Base-by-base conservation (phyloP, 1,140 invertebrate genomes). In the Drosophila arawakana region DNA sequence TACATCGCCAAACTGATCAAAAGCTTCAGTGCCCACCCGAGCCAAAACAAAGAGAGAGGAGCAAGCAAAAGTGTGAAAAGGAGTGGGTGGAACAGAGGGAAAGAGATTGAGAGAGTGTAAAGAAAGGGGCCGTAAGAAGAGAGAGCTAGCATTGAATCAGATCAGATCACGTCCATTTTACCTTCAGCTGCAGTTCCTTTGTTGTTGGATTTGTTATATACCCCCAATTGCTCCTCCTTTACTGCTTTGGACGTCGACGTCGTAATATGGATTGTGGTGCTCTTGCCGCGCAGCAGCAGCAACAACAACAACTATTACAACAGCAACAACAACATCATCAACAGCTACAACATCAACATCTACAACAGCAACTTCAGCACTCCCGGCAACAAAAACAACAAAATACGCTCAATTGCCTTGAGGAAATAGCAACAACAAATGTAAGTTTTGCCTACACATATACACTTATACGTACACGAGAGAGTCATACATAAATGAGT, bases 231-330 rank as follows among this genome's bases (percentile, higher is more conserved):
- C 63, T 60, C 41, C 60, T 74, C 39, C 68, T 61, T 41, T 50
- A 43, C 52, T 62, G 44, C 43, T 59, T 60, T 80, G 58, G 34
- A 50, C 61, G 60, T 72, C 25, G 72, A 55, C 58, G 57, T 75
- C 68, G 67, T 83, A 86, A 79, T 88, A 86, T 86, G 83, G 83
- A 86, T 86, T 86, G 84, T 88, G 83, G 84, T 88, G 84, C 84
- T 86, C 70, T 86, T 71, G 83, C 83, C 76, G 83, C 83, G 66
- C 82, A 86, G 78, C 82, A 82, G 65, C 80, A 82, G 71, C 82
- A 79, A 69, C 78, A 69, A 86, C 50, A 79, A 69, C 78, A 69
- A 86, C 50, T 69, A 70, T 71, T 72, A 61, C 77, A 71, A 52
- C 58, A 41, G 39, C 62, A 60, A 49, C 65, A 76, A 54, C 74